These are phyloP conservation scores for Cerceris ruficornis DNA, from an alignment of 2,888 invertebrate genomes.

Conservation along the genomic window DNA sequence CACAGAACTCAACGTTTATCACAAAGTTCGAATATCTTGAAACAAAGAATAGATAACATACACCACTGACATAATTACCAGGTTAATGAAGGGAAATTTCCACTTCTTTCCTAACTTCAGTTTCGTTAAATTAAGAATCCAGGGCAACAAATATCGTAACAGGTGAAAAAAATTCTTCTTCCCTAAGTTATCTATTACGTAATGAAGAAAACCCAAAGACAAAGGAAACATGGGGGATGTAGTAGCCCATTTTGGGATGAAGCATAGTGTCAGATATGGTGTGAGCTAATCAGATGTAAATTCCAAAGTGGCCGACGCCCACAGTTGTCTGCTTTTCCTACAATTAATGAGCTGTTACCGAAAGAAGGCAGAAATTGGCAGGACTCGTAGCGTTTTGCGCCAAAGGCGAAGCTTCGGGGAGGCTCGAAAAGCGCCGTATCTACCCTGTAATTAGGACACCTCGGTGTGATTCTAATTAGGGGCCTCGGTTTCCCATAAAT, in stretches of 20 bases:
- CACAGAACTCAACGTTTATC: too few relatives aligned
- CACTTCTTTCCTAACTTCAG: too few relatives aligned
- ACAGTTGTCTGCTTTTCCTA: constrained; percentile 45
- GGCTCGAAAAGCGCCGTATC: constrained; percentile 30
- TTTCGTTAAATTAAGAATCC: too few relatives aligned
- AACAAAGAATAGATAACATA: too few relatives aligned
- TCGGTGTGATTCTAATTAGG: constrained; percentile 77
- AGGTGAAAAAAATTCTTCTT: too few relatives aligned
- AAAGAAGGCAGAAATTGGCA: constrained; percentile 54
- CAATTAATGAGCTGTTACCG: constrained; percentile 52
- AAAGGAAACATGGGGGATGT: constrained; percentile 21
- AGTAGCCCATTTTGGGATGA: constrained; percentile 17
- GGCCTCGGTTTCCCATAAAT: constrained; percentile 69
- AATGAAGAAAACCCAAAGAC: background rate
- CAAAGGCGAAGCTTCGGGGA: constrained; percentile 30
- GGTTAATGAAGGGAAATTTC: too few relatives aligned
- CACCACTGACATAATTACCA: too few relatives aligned
- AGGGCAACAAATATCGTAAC: background rate
- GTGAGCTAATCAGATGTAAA: constrained; percentile 56
- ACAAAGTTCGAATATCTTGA: too few relatives aligned
- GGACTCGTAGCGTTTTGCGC: constrained; percentile 50
- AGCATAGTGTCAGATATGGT: constrained; percentile 25
- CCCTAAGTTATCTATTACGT: background rate
- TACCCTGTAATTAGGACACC: constrained; percentile 79
- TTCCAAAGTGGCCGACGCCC: constrained; percentile 39